Percentiles rank a stretch among this genome's conserved stretches.
Evolutionary conservation across 2,797 vertebrate species (phyloP).

Genomic region (Sardinella longiceps): DNA sequence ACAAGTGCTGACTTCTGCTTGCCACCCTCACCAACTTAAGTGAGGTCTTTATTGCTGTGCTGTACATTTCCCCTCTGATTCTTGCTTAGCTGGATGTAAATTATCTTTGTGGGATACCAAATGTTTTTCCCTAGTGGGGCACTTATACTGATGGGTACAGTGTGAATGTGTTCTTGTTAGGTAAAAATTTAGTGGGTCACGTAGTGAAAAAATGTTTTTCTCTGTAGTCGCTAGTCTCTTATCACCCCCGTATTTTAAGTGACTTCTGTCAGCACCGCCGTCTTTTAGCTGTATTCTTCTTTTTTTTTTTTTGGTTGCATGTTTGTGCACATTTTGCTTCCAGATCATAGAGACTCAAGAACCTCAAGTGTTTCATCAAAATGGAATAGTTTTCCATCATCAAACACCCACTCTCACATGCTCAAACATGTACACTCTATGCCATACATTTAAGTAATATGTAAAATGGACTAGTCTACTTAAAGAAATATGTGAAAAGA

Average conservation of each 20-base stretch:
- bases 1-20: background rate
- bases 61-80: background rate
- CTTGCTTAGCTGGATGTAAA: background rate
- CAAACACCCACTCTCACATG: background rate
- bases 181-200: background rate
- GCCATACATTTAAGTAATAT: background rate
- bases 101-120: background rate
- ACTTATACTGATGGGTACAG: background rate
- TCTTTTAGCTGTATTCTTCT: background rate
- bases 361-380: background rate
- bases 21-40: background rate
- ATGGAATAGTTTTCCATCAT: background rate
- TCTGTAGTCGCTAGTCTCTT: background rate
- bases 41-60: slow-evolving; percentile 8
- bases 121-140: background rate
- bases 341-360: background rate
- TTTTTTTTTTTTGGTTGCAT: background rate
- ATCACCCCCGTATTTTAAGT: background rate
- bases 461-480: too few species aligned
- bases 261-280: background rate
- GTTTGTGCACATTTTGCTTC: background rate
- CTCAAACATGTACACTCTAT: background rate
- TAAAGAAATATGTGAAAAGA: background rate
- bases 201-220: background rate
- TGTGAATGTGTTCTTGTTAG: background rate